phyloP scores from a whole-genome alignment of 1,140 invertebrate genomes.

The Atta cephalotes region DNA sequence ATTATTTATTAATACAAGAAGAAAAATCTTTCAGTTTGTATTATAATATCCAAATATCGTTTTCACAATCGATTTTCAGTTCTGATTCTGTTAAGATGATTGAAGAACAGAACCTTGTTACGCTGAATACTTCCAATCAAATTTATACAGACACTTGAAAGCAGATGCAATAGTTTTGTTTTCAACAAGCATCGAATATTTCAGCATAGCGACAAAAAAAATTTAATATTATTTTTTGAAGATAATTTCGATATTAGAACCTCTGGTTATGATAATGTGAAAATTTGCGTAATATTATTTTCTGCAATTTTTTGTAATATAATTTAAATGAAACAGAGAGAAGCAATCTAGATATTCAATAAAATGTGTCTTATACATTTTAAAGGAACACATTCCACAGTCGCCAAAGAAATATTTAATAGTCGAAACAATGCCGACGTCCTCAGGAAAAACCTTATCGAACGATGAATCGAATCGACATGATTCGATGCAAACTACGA shows the following conservation, averaged over 20 bases:
- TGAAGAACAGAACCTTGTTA: background rate
- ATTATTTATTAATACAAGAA: background rate
- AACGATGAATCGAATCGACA: constrained; percentile 53
- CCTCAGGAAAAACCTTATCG: constrained; percentile 29
- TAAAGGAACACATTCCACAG: background rate
- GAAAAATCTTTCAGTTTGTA: background rate
- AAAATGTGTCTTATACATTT: constrained; percentile 41
- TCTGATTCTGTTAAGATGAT: background rate
- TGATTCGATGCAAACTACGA: constrained; percentile 48
- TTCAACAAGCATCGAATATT: background rate
- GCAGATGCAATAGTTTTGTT: background rate
- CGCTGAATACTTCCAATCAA: background rate
- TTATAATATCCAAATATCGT: background rate
- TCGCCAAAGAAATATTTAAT: constrained; percentile 12
- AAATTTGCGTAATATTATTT: constrained; percentile 16
- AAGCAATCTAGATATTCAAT: constrained; percentile 24
- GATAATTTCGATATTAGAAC: background rate
- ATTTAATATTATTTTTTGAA: background rate
- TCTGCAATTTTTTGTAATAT: background rate
- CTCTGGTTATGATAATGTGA: background rate
- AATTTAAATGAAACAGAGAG: constrained; percentile 2
- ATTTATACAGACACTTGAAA: background rate
- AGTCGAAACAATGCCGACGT: constrained; percentile 36
- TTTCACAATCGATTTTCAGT: background rate
- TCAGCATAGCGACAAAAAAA: constrained; percentile 5